Percentiles rank a stretch among this genome's conserved stretches.
Evolutionary conservation across 2,888 invertebrate species (phyloP).

Genomic region (Scaptomyza tumidula): DNA sequence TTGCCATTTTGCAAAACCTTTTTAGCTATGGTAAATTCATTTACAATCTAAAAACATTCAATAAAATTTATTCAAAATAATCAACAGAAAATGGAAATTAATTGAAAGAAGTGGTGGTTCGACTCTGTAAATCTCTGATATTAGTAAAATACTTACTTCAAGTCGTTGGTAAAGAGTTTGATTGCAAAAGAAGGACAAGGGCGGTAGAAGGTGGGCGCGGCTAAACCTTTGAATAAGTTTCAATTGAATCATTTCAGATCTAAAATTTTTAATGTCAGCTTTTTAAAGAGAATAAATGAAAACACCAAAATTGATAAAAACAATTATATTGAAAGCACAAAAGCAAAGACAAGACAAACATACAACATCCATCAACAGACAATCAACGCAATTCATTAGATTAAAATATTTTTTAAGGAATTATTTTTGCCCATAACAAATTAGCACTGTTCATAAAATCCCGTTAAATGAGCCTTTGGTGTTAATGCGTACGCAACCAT

Average conservation of each 20-base stretch:
- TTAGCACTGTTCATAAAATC: conserved; percentile 41
- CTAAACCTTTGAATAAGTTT: no score
- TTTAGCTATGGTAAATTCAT: neutral
- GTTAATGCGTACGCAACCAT: conserved; percentile 25
- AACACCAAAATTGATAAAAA: conserved; percentile 1
- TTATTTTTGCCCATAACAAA: conserved; percentile 20
- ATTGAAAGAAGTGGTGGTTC: no score
- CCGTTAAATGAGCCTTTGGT: conserved; percentile 44
- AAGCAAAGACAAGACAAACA: conserved; percentile 5
- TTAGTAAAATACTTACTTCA: no score
- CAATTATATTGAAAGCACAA: neutral
- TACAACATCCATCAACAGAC: conserved; percentile 20
- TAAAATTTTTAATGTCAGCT: no score
- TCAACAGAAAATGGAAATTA: no score
- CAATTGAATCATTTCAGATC: no score
- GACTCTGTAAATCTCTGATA: no score
- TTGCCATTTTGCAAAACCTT: neutral
- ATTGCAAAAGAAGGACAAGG: no score
- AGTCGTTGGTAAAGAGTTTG: no score
- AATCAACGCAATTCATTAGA: conserved; percentile 51
- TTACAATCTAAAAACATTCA: neutral
- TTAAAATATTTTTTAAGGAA: conserved; percentile 19
- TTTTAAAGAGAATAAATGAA: no score
- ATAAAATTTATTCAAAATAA: neutral
- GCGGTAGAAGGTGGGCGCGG: no score